These are phyloP conservation scores for Ahaetulla prasina DNA, from an alignment of 2,113 vertebrate species.

Conservation along the genomic window DNA sequence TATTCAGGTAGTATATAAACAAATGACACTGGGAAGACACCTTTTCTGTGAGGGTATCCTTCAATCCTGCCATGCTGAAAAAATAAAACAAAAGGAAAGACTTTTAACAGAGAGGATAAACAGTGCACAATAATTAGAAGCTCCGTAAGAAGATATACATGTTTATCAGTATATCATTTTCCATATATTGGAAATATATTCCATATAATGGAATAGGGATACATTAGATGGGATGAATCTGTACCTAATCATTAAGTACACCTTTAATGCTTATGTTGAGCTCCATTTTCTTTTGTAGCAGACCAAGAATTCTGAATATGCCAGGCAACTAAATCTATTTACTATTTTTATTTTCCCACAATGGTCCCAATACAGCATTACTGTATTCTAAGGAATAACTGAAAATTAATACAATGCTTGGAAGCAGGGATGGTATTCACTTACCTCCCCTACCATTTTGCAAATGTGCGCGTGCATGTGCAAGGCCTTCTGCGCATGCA, in stretches of 20 bases:
- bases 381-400: background rate
- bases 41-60: conserved; percentile 66
- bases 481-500: too few species aligned
- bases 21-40: conserved; percentile 70
- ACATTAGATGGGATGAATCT: background rate
- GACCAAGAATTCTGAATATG: background rate
- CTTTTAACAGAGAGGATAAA: background rate
- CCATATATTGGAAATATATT: background rate
- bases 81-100: background rate
- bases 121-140: background rate
- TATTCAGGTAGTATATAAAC: conserved; percentile 60
- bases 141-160: background rate
- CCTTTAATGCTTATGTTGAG: background rate
- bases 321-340: background rate
- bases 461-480: too few species aligned
- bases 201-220: background rate
- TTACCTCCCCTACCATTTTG: too few species aligned
- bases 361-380: background rate
- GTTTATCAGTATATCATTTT: background rate
- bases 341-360: background rate
- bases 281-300: background rate
- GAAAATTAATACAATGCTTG: background rate
- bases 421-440: too few species aligned
- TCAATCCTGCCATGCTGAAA: conserved; percentile 70
- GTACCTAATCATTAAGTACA: too few species aligned